Conservation (phyloP, 2,797 vertebrate genomes). For the Tapirus indicus region DNA sequence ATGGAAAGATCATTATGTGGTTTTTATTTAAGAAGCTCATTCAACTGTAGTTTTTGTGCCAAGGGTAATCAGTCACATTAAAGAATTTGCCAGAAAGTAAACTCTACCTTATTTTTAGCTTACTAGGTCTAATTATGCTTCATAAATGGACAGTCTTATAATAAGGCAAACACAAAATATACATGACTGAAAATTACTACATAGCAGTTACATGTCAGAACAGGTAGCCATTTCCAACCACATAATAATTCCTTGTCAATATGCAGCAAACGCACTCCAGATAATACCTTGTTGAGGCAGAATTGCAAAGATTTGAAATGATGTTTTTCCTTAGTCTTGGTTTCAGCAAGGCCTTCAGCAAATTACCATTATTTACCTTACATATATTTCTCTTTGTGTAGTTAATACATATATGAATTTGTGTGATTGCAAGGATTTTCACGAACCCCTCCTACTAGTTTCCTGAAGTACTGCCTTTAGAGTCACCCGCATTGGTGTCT, state of each 20-base stretch:
- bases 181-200: conserved; percentile 63
- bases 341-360: conserved; percentile 33
- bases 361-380: not conserved
- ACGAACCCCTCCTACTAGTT: not conserved
- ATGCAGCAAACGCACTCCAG: not conserved
- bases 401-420: not conserved
- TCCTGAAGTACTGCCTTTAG: not conserved
- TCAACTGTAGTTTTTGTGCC: conserved; percentile 80
- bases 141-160: conserved; percentile 81
- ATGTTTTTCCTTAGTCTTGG: not conserved
- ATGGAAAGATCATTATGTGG: conserved; percentile 86
- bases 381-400: not conserved
- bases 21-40: conserved; percentile 86
- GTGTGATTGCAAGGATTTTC: not conserved
- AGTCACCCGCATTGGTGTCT: not conserved
- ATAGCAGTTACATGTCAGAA: conserved; percentile 24
- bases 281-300: not conserved
- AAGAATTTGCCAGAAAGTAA: conserved; percentile 87
- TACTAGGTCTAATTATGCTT: conserved; percentile 84
- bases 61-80: conserved; percentile 83
- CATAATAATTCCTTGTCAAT: conserved; percentile 39
- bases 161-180: conserved; percentile 82
- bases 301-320: conserved; percentile 23
- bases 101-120: conserved; percentile 86
- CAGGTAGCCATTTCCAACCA: conserved; percentile 20